Evolutionary conservation across 1,140 invertebrate species (phyloP), one percentile per base, ranked within the genome.

Genomic region (Aplysia californica): DNA sequence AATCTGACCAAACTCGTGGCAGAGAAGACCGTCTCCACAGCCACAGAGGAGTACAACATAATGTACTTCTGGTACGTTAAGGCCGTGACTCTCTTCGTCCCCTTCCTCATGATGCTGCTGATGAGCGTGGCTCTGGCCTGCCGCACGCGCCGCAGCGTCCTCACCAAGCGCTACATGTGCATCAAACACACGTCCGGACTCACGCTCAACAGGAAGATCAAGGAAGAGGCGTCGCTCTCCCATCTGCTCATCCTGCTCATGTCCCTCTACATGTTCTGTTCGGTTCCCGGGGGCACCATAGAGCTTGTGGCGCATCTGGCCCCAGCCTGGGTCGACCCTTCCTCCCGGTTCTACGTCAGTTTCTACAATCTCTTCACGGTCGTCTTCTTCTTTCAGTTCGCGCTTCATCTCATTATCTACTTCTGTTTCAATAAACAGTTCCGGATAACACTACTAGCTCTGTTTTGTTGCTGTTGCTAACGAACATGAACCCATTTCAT

Each of bases 61-160:
- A 84, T 86, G 65, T 88, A 88, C 73, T 88, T 87, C 78, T 88
- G 87, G 87, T 88, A 88, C 70, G 79, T 85, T 1, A 84, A 83
- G 29, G 82, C 80, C 15, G 82, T 88, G 21, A 86, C 84, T n/a
- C 73, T 86, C 10, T 84, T 87, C 61, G 78, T 87, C 38, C 86
- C 87, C 23, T 82, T 79, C 38, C 70, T 83, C 44, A 80, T 88
- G 55, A 82, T 86, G 75, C 56, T 85, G 0, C 50, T 83, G 26
- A 80, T 83, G 23, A 75, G 76, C 0, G 78, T 82, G 26, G 77
- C 80, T 23, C 73, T 88, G 67, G 81, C 67, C 39, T 80, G 80
- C 18, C 79, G 80, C 20, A 81, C 81, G 0, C 64, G 83, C 1
- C 81, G 81, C 21, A 64, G 78, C 18, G 77, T 78, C 41, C 78